Evolutionary conservation across 2,797 vertebrate species (phyloP), one percentile per base, ranked within the genome.

Genomic region (Eupleurogrammus muticus): DNA sequence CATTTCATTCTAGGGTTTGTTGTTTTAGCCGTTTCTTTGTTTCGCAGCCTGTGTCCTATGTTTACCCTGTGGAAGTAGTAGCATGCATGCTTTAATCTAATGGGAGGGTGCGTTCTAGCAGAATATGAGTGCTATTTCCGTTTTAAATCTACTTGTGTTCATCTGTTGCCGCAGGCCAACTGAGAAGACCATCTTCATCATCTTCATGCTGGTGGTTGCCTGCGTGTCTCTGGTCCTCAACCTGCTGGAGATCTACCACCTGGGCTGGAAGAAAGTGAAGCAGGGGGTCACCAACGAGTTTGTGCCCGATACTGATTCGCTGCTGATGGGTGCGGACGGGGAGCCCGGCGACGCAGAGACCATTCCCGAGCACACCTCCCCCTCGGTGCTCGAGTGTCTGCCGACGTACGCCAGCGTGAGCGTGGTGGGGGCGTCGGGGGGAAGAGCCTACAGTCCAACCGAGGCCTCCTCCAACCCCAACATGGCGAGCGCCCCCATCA

Each of bases 201-300:
- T 97, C 86, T 98, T 98, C 90, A 98, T 98, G 97, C 88, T 98
- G 88, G 96, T 93, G 12, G 96, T 98, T 50, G 97, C 97, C 64
- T 97, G 96, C 36, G 90, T 97, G 38, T 98, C 97, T 0, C 92
- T 98, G 84, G 69, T 96, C 55, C 95, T 98, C 90, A 98, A 98
- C 80, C 90, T 98, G 91, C 91, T 98, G 79, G 97, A 98, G 93
- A 96, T 98, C 73, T 98, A 97, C 92, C 97, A 98, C 90, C 89
- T 98, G 90, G 96, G 97, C 60, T 97, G 97, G 96, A 98, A 96
- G 90, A 97, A 97, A 70, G 93, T 97, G 23, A 97, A 96, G 79
- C 96, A 96, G 77, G 95, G 96, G 1, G 90, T 97, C 87, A 94
- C 91, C 55, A 95, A 92, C 51, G 90, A 91, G 57, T 93, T 93